Conservation (phyloP, 92 coral and sea anemone species). For the Epizoanthus ramosus region DNA sequence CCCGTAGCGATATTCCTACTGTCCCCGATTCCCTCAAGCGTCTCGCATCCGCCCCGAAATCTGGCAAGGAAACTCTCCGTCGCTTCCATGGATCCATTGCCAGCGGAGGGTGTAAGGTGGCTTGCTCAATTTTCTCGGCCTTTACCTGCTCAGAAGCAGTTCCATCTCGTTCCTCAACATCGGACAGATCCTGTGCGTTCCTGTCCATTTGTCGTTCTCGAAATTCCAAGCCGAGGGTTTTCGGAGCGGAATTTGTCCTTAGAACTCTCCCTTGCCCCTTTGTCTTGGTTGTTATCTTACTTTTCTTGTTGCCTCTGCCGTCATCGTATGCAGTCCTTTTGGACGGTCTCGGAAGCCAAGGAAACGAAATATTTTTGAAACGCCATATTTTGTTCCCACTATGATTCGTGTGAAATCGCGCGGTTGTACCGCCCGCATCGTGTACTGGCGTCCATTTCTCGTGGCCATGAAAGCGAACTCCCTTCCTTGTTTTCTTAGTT, state of each 20-base stretch:
- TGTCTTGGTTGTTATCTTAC: neutral
- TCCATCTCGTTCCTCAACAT: neutral
- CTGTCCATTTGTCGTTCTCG: slow-evolving; percentile 10
- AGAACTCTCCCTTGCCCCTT: slow-evolving; percentile 42
- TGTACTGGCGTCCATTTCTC: slow-evolving; percentile 24
- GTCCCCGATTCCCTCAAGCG: slow-evolving; percentile 11
- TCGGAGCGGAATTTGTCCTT: slow-evolving; percentile 82
- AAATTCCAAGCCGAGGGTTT: slow-evolving; percentile 56
- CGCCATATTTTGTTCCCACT: slow-evolving; percentile 47
- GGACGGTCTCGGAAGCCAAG: slow-evolving; percentile 82
- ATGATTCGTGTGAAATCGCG: neutral
- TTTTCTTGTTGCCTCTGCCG: slow-evolving; percentile 5
- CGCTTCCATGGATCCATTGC: slow-evolving; percentile 7
- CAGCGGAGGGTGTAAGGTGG: neutral
- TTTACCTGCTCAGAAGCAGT: neutral
- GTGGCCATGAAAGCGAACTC: slow-evolving; percentile 30
- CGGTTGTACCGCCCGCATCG: slow-evolving; percentile 1
- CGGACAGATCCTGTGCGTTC: neutral
- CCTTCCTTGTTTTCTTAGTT: slow-evolving; percentile 11
- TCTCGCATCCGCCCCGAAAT: slow-evolving; percentile 26
- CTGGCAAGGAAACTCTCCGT: slow-evolving; percentile 25
- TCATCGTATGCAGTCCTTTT: slow-evolving; percentile 36
- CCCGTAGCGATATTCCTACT: neutral
- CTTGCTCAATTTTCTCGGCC: neutral
- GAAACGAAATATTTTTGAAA: slow-evolving; percentile 75